Base-by-base conservation (phyloP, 2,888 invertebrate species). In the Drosophila mettleri region DNA sequence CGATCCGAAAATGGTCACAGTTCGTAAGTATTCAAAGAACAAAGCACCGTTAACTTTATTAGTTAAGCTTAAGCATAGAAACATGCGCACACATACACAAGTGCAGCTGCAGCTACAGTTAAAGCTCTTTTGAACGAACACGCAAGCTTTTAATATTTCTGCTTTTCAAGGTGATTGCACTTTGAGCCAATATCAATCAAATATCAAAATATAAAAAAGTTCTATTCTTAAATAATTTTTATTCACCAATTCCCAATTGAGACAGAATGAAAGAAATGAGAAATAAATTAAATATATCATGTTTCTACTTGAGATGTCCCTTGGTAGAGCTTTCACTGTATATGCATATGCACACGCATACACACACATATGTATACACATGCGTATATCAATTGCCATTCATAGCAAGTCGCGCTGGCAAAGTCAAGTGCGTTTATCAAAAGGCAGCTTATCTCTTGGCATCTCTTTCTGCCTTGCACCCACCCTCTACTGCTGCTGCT, bases 1-100 rank as follows among this genome's bases (percentile, higher is more conserved):
- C 93, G 97, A 98, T 93, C 97, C 98, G 69, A 97, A 97, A 94
- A 95, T 95, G 93, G 96, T 97, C 91, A 95, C 97, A 95, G 97
- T 98, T 94, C 97, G 98, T 98, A 94, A 98, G 98, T 98, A 88
- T 54, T 33, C 12, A 18, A 38, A 27, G 12, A 38, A n/a, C 22
- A n/a, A 18, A 24, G 41, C 22, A 31, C 49, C 33, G 49, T 33
- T 49, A n/a, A 24, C 20, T 2, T 0, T 6, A 20, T 22, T 24
- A 2, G 20, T 31, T 27, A 39, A 48, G 20, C 20, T 29, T 33
- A 2, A 22, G 5, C 10, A 18, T 34, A 27, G 27, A 16, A 24
- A 29, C 4, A n/a, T 36, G 31, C 22, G 27, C 24, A 36, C 7
- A 36, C 9, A 27, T 9, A 2, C 9, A 27, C 12, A 6, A 0